These are phyloP conservation scores for Acrocephalus kingi DNA, from an alignment of 2,113 vertebrate species.

Conservation along the genomic window DNA sequence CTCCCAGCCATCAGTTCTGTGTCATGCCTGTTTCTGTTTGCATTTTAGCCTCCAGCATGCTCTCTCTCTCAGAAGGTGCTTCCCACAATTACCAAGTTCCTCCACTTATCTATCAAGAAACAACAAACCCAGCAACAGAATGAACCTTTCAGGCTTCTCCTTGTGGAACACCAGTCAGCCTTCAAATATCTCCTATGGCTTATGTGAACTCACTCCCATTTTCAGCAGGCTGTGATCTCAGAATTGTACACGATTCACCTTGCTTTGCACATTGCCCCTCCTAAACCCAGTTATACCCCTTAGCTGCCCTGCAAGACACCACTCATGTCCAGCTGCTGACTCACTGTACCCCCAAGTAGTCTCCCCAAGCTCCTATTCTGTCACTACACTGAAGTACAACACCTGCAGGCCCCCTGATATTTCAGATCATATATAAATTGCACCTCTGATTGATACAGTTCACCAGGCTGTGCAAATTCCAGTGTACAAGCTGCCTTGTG, in stretches of 20 bases:
- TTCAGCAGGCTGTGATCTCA: not conserved
- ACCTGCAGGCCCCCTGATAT: not conserved
- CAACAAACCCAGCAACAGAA: not conserved
- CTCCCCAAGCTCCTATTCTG: not conserved
- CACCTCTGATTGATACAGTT: not conserved
- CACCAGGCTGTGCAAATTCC: not conserved
- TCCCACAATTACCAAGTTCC: not conserved
- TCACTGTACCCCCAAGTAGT: not conserved
- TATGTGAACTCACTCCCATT: not conserved
- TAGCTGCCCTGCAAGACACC: not conserved
- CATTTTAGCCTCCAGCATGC: fast-evolving
- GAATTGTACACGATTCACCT: not conserved
- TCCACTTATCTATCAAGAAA: not conserved
- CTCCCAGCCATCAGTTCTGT: not conserved
- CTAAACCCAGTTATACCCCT: not conserved
- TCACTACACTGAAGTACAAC: not conserved
- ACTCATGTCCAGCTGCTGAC: not conserved
- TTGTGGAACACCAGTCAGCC: not conserved
- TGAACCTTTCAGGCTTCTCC: not conserved
- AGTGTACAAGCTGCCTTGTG: not conserved
- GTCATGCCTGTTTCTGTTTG: not conserved
- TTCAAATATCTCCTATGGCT: not conserved
- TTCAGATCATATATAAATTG: not conserved
- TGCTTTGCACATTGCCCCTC: not conserved
- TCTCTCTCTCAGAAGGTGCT: not conserved